A percentile compares a stretch with the other conserved stretches of the same genome.
These are phyloP conservation scores for Stenoptilia bipunctidactyla DNA, from an alignment of 2,888 invertebrate species.

Conservation along the genomic window DNA sequence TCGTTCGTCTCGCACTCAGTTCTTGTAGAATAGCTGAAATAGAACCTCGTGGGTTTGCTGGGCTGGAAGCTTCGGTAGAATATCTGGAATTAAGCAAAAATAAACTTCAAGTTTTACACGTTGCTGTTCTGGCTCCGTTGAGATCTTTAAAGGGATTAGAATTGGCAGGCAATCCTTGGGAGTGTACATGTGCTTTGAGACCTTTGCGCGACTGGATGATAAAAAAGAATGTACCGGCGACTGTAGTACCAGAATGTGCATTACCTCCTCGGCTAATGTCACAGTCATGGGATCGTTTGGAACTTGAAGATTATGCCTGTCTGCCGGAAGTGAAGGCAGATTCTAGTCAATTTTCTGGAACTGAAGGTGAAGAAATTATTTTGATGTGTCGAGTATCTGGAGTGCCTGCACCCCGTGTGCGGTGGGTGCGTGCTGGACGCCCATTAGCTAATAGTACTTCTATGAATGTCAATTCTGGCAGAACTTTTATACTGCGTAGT, in stretches of 20 bases:
- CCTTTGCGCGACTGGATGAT: constrained; percentile 86
- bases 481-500: constrained; percentile 76
- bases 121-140: constrained; percentile 76
- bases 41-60: constrained; percentile 79
- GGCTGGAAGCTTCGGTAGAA: constrained; percentile 79
- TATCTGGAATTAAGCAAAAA: constrained; percentile 85
- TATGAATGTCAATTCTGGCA: constrained; percentile 56
- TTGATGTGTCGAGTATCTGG: constrained; percentile 79
- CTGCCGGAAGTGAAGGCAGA: constrained; percentile 77
- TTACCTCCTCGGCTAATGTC: constrained; percentile 74
- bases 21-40: constrained; percentile 78
- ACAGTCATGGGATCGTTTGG: constrained; percentile 81
- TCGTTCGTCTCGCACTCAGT: constrained; percentile 80
- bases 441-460: constrained; percentile 74
- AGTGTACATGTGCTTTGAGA: constrained; percentile 82
- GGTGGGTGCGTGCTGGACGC: constrained; percentile 80
- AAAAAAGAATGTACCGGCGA: constrained; percentile 80
- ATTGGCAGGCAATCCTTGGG: constrained; percentile 85
- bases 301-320: constrained; percentile 85
- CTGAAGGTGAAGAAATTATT: constrained; percentile 81
- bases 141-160: constrained; percentile 81
- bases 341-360: constrained; percentile 72
- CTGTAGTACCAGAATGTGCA: constrained; percentile 75
- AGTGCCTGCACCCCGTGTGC: constrained; percentile 78
- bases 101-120: constrained; percentile 74